A percentile compares a stretch with the other conserved stretches of the same genome.
These are phyloP conservation scores for Didymodactylos carnosus DNA, from an alignment of 2,888 invertebrate species.

Conservation along the genomic window DNA sequence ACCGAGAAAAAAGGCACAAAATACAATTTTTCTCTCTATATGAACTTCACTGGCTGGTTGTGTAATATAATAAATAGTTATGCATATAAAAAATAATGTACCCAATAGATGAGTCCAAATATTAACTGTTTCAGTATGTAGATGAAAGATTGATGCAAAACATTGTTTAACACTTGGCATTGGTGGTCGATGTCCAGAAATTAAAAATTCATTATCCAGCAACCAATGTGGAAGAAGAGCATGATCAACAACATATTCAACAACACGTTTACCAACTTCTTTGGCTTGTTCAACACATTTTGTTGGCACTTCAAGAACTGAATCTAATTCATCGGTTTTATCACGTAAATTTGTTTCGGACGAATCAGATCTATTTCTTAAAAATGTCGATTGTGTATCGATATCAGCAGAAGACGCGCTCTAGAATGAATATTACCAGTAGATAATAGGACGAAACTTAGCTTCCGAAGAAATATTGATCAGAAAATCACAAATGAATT, in stretches of 20 bases:
- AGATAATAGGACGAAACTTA: too few species aligned
- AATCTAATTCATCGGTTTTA: neutral
- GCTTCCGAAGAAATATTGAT: too few species aligned
- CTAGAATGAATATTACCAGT: too few species aligned
- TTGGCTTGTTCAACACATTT: constrained; percentile 63
- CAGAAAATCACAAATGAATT: too few species aligned
- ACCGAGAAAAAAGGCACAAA: constrained; percentile 82
- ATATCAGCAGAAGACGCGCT: neutral
- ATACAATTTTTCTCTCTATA: constrained; percentile 50
- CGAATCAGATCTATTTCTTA: neutral
- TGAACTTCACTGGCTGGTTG: constrained; percentile 67
- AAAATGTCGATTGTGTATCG: neutral
- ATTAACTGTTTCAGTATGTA: constrained; percentile 97
- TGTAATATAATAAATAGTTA: constrained; percentile 62
- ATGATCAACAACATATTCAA: constrained; percentile 60
- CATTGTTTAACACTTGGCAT: constrained; percentile 84
- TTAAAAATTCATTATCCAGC: constrained; percentile 89
- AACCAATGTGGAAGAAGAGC: constrained; percentile 69
- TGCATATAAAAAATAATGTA: constrained; percentile 40
- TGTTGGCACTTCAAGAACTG: neutral
- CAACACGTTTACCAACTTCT: constrained; percentile 56
- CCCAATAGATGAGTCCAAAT: constrained; percentile 85
- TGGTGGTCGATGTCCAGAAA: constrained; percentile 83
- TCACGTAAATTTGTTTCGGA: neutral
- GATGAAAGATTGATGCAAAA: constrained; percentile 86